Evolutionary conservation across 2,113 vertebrate genomes (phyloP), one percentile per base, ranked within the genome.

Genomic region (Garra rufa): DNA sequence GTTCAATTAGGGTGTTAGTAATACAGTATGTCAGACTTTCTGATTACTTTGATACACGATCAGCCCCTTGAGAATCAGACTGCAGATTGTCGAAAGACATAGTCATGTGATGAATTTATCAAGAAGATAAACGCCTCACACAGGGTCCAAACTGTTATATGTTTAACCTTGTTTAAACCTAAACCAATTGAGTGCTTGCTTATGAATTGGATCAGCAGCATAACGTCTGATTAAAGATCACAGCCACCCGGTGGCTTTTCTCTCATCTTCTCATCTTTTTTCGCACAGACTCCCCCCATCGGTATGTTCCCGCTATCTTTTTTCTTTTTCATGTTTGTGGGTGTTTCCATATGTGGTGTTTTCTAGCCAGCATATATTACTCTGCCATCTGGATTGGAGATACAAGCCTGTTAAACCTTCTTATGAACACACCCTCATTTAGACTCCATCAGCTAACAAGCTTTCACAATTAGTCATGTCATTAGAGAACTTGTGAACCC

Each of bases 281-380:
- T 19, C 4, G 28, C 44, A 55, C 15, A 1, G 26, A 28, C 24
- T 3, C 21, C 41, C 43, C 59, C 44, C 34, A 34, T 19, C 57
- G 11, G 57, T 41, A 52, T 77, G 77, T 65, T 74, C 52, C 34
- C 30, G 77, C 4, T 28, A 81, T 76, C 24, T 67, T 46, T 79
- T 78, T 46, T 26, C 48, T 2, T 80, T 69, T 83, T 67, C 57
- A 80, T 50, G 24, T 83, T 79, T 78, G 70, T 83, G 59, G 85
- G 76, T 44, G 48, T 82, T 76, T 86, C 41, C 76, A 81, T 83
- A 67, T 87, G 74, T 79, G 82, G 61, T 82, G 86, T 79, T 76
- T 55, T 83, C 52, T 61, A 78, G 75, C 81, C 85, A 83, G 71
- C 57, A 81, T 87, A 81, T 78, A 85, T 87, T 61, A 85, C 11